Evolutionary conservation across 2,888 invertebrate species (phyloP).

Genomic region (Chrysodeixis includens): DNA sequence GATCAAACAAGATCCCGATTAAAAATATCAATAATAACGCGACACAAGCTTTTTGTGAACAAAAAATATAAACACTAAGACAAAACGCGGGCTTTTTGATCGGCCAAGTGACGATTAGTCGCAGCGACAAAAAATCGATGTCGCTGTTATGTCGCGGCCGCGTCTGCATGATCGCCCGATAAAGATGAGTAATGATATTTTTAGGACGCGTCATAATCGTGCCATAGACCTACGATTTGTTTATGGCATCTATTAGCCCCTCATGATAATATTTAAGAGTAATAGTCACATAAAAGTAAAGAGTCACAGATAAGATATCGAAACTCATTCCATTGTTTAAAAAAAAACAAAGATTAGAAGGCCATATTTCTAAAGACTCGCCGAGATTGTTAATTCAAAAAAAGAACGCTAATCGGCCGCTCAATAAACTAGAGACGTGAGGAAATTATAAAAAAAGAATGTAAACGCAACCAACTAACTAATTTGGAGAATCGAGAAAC

Average conservation of each 20-base stretch:
- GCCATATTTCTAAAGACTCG: neutral
- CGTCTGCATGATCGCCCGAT: constrained; percentile 76
- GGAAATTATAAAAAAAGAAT: constrained; percentile 35
- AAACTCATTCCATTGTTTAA: constrained; percentile 5
- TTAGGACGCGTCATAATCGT: constrained; percentile 66
- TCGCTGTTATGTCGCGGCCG: constrained; percentile 79
- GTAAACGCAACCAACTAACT: constrained; percentile 32
- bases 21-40: constrained; percentile 71
- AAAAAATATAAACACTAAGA: constrained; percentile 56
- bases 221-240: constrained; percentile 38
- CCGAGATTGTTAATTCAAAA: constrained; percentile 9
- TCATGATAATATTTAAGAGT: constrained; percentile 42
- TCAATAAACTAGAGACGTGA: constrained; percentile 48
- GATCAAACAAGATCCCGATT: constrained; percentile 60
- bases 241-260: constrained; percentile 45
- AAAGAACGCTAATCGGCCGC: constrained; percentile 22
- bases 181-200: constrained; percentile 78
- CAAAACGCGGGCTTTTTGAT: constrained; percentile 70
- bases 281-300: constrained; percentile 50
- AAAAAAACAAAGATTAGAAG: neutral
- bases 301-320: constrained; percentile 17
- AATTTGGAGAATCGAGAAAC: constrained; percentile 42
- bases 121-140: constrained; percentile 78
- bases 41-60: constrained; percentile 61
- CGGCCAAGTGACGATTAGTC: constrained; percentile 81